Conservation (phyloP, 1,140 invertebrate genomes). For the Micrasema minimum region DNA sequence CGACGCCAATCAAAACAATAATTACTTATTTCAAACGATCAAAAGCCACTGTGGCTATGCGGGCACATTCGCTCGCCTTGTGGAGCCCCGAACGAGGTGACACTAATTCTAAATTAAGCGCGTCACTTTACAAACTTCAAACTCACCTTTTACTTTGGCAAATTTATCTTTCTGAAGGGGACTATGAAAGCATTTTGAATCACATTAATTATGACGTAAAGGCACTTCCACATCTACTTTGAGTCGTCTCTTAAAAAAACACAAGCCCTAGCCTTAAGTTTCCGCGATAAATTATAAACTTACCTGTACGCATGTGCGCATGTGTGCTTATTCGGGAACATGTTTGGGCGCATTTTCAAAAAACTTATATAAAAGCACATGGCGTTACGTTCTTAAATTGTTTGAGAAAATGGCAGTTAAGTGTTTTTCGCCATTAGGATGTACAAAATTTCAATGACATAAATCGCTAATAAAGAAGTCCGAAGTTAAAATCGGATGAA, state of each 20-base stretch:
- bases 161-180: conserved; percentile 30
- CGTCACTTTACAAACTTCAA: conserved; percentile 30
- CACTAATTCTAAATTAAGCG: conserved; percentile 22
- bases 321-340: no score
- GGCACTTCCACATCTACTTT: conserved; percentile 10
- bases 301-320: not conserved
- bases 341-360: no score
- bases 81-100: conserved; percentile 11
- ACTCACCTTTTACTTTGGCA: conserved; percentile 25
- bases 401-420: no score
- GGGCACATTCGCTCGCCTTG: not conserved
- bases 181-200: conserved; percentile 33
- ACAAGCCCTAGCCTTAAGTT: conserved; percentile 1
- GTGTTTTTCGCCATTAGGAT: no score
- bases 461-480: no score
- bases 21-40: conserved; percentile 11
- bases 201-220: conserved; percentile 30
- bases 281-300: conserved; percentile 14
- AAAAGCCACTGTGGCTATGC: conserved; percentile 14
- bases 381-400: no score
- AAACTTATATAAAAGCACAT: no score
- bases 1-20: conserved; percentile 23
- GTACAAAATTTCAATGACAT: no score
- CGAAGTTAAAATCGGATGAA: no score
- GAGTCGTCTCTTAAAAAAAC: conserved; percentile 15